Conservation (phyloP, 2,797 vertebrate genomes). For the Mastacembelus armatus region DNA sequence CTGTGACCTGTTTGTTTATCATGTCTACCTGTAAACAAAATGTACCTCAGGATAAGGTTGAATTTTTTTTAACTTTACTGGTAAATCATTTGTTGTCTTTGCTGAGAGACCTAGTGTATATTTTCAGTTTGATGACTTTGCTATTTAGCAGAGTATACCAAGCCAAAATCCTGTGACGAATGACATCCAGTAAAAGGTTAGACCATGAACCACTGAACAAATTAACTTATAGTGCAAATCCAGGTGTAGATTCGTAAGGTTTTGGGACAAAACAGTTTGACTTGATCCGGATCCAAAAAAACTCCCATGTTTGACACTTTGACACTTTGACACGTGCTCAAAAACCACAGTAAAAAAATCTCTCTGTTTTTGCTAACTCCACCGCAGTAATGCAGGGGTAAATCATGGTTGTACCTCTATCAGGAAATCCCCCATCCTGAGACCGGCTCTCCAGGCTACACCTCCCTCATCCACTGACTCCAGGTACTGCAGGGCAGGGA, state of each 20-base stretch:
- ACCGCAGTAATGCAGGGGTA: slow-evolving; percentile 14
- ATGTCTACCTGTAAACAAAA: not conserved
- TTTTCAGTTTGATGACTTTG: too few species aligned
- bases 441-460: slow-evolving; percentile 92
- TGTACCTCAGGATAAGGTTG: not conserved
- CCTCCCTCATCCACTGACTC: slow-evolving; percentile 96
- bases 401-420: slow-evolving; percentile 85
- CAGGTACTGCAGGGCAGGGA: slow-evolving; percentile 94
- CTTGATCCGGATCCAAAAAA: not conserved
- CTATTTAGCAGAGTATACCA: too few species aligned
- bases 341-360: not conserved
- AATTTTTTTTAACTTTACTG: too few species aligned
- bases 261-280: not conserved
- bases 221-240: too few species aligned
- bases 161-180: too few species aligned
- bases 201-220: not conserved
- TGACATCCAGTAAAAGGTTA: not conserved
- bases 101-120: too few species aligned
- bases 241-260: too few species aligned
- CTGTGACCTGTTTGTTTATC: not conserved
- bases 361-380: not conserved
- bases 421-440: slow-evolving; percentile 95
- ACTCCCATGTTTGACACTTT: not conserved
- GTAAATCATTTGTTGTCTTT: too few species aligned
- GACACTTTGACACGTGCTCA: not conserved